phyloP scores from a whole-genome alignment of 2,888 invertebrate species.

The Rhopalosiphum nymphaeae region DNA sequence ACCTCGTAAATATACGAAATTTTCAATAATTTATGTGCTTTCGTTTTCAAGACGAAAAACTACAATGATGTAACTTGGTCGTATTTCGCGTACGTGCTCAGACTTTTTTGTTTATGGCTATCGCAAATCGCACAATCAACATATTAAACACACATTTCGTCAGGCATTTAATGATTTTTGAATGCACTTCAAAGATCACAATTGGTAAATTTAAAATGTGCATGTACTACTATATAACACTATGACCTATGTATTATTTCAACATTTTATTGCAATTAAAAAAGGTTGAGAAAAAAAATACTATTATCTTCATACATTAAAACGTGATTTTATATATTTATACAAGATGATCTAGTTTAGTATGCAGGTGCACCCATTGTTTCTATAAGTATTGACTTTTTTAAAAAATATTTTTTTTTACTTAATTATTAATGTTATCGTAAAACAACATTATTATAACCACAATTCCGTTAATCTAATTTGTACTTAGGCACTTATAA shows the following conservation, averaged over 20 bases:
- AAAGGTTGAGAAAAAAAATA: background rate
- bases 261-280: background rate
- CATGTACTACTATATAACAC: background rate
- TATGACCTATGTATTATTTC: background rate
- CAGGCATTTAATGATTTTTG: background rate
- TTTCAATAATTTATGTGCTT: constrained; percentile 43
- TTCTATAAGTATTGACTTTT: background rate
- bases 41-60: constrained; percentile 36
- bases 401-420: background rate
- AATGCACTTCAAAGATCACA: background rate
- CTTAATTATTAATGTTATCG: background rate
- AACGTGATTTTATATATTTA: background rate
- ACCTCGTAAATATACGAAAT: constrained; percentile 40
- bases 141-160: background rate
- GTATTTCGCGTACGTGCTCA: constrained; percentile 6
- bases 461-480: background rate
- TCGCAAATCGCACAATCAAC: background rate
- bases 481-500: background rate
- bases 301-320: background rate
- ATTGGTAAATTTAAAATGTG: background rate
- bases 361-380: background rate
- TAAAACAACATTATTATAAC: background rate
- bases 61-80: constrained; percentile 17
- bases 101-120: background rate
- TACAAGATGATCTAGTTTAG: background rate